phyloP scores from a whole-genome alignment of 2,888 invertebrate species.

The Choreutis nemorana region DNA sequence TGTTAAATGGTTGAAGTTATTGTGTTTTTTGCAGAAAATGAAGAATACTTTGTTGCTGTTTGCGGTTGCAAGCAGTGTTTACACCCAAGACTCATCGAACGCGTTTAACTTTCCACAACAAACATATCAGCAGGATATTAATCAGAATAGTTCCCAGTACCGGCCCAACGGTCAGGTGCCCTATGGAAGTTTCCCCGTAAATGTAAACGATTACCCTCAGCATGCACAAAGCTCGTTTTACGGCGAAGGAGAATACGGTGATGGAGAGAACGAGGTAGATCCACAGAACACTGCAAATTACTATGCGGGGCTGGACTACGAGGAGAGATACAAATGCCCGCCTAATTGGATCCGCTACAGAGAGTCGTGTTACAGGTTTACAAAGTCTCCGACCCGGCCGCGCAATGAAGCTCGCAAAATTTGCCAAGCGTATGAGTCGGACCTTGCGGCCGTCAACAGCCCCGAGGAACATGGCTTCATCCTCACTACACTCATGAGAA shows the following conservation, averaged over 20 bases:
- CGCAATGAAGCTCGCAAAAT: slow-evolving; percentile 83
- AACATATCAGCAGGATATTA: slow-evolving; percentile 25
- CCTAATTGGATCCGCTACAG: slow-evolving; percentile 86
- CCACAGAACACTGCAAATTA: slow-evolving; percentile 42
- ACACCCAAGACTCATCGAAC: slow-evolving; percentile 36
- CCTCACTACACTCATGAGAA: slow-evolving; percentile 77
- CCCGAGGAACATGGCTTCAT: slow-evolving; percentile 90
- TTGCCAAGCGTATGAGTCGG: slow-evolving; percentile 84
- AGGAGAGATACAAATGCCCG: slow-evolving; percentile 72
- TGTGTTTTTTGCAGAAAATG: slow-evolving; percentile 44
- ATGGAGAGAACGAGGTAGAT: slow-evolving; percentile 44
- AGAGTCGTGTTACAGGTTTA: slow-evolving; percentile 88
- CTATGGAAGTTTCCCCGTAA: slow-evolving; percentile 50
- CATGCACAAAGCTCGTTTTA: slow-evolving; percentile 49
- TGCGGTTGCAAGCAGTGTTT: slow-evolving; percentile 29
- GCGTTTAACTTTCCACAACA: slow-evolving; percentile 36
- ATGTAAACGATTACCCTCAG: slow-evolving; percentile 35
- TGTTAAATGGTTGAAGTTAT: no score
- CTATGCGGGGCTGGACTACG: slow-evolving; percentile 50
- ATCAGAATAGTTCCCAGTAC: slow-evolving; percentile 34
- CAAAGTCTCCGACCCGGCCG: slow-evolving; percentile 83
- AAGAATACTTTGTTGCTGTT: slow-evolving; percentile 32
- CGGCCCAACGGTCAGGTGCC: slow-evolving; percentile 42
- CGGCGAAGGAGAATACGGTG: slow-evolving; percentile 37
- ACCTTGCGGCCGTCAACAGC: slow-evolving; percentile 80